Conservation (phyloP, 1,140 invertebrate species). For the Danaus plexippus region DNA sequence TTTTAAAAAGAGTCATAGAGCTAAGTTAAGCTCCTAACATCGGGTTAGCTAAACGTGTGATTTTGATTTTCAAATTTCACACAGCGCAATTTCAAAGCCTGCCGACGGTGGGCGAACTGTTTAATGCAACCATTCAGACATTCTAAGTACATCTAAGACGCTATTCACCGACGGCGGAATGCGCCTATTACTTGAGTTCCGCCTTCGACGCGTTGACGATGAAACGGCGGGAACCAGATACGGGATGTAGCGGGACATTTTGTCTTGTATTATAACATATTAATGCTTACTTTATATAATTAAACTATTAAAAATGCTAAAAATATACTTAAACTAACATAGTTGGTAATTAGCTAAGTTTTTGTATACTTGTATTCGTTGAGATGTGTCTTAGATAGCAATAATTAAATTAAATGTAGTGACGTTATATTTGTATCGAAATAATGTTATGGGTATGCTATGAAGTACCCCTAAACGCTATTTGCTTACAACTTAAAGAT, state of each 20-base stretch:
- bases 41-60: neutral
- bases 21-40: no score
- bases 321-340: slow-evolving; percentile 2
- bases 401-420: no score
- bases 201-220: slow-evolving; percentile 38
- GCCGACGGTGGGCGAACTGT: neutral
- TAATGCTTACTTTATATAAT: neutral
- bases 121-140: slow-evolving; percentile 43
- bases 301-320: neutral
- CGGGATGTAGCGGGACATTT: slow-evolving; percentile 13
- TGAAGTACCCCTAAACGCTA: slow-evolving; percentile 10
- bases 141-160: slow-evolving; percentile 42
- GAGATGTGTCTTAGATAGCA: no score
- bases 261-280: neutral
- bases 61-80: slow-evolving; percentile 9
- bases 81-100: slow-evolving; percentile 10
- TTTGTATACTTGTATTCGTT: no score
- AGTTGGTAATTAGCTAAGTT: no score
- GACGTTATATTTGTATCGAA: no score
- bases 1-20: no score
- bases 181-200: slow-evolving; percentile 55
- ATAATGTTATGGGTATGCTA: no score
- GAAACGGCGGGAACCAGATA: slow-evolving; percentile 43
- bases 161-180: slow-evolving; percentile 49
- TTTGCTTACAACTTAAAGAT: slow-evolving; percentile 9